A percentile compares a stretch with the other conserved stretches of the same genome.
phyloP scores from a whole-genome alignment of 2,888 invertebrate genomes.

The Leucophora obtusa region DNA sequence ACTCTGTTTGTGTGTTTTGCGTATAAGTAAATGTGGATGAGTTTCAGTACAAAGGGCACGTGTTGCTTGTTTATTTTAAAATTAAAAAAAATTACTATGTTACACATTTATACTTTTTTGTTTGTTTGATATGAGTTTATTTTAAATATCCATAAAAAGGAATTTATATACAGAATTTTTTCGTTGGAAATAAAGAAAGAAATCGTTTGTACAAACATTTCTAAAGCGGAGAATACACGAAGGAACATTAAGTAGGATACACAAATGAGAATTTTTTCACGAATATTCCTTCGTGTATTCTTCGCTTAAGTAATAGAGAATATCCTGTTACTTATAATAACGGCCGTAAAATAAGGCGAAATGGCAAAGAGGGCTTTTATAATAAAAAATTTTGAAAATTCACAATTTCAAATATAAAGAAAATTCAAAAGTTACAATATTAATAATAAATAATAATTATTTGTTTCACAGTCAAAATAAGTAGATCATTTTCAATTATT shows the following conservation, averaged over 20 bases:
- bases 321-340: neutral
- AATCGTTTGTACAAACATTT: slow-evolving; percentile 1
- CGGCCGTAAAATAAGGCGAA: neutral
- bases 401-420: no score
- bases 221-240: no score
- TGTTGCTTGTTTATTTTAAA: slow-evolving; percentile 56
- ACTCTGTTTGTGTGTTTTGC: neutral
- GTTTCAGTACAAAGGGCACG: slow-evolving; percentile 40
- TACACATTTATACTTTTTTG: neutral
- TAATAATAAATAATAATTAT: no score
- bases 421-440: no score
- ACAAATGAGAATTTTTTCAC: no score
- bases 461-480: no score
- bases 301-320: neutral
- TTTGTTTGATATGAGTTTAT: neutral
- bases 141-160: neutral
- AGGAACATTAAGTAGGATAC: no score
- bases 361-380: neutral
- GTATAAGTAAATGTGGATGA: neutral
- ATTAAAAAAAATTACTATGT: slow-evolving; percentile 15
- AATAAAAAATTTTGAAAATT: no score
- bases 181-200: neutral
- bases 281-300: no score
- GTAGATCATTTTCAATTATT: no score
- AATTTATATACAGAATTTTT: neutral